Evolutionary conservation across 2,888 invertebrate genomes (phyloP).

Genomic region (Liposcelis brunnea): DNA sequence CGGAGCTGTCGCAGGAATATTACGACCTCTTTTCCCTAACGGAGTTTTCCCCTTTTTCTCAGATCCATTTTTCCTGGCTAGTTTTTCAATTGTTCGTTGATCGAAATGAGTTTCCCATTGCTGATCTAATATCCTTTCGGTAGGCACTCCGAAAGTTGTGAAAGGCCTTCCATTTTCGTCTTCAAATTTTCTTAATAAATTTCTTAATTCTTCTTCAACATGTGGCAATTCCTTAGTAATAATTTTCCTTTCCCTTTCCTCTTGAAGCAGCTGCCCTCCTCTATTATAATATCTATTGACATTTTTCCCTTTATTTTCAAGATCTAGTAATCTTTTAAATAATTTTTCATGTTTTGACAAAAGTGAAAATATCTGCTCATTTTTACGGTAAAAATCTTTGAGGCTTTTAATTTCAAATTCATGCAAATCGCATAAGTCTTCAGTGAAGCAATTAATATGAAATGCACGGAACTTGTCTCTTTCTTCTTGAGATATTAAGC

Average conservation of each 20-base stretch:
- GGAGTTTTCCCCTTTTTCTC: not conserved
- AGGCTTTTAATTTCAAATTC: slow-evolving; percentile 59
- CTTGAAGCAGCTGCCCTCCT: slow-evolving; percentile 67
- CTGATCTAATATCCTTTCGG: slow-evolving; percentile 40
- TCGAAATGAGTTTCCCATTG: slow-evolving; percentile 31
- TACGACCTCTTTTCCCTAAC: not conserved
- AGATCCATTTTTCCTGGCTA: not conserved
- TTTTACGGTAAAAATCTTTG: slow-evolving; percentile 41
- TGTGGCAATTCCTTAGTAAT: slow-evolving; percentile 54
- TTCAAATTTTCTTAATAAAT: slow-evolving; percentile 37
- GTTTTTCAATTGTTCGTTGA: not conserved
- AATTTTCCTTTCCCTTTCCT: slow-evolving; percentile 73
- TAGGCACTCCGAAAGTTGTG: slow-evolving; percentile 41
- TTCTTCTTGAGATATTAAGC: slow-evolving; percentile 46
- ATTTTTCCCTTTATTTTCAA: slow-evolving; percentile 59
- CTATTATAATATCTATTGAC: slow-evolving; percentile 72
- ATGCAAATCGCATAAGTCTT: slow-evolving; percentile 60
- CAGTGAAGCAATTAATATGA: slow-evolving; percentile 50
- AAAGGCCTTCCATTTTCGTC: slow-evolving; percentile 35
- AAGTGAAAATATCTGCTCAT: slow-evolving; percentile 51
- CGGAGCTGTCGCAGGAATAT: not conserved
- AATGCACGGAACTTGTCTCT: slow-evolving; percentile 44
- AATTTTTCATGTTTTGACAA: slow-evolving; percentile 42
- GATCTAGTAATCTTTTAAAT: slow-evolving; percentile 56
- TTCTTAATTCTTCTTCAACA: slow-evolving; percentile 46